Evolutionary conservation across 1,140 invertebrate genomes (phyloP), one percentile per base, ranked within the genome.

Genomic region (Sminthurides bifidus): DNA sequence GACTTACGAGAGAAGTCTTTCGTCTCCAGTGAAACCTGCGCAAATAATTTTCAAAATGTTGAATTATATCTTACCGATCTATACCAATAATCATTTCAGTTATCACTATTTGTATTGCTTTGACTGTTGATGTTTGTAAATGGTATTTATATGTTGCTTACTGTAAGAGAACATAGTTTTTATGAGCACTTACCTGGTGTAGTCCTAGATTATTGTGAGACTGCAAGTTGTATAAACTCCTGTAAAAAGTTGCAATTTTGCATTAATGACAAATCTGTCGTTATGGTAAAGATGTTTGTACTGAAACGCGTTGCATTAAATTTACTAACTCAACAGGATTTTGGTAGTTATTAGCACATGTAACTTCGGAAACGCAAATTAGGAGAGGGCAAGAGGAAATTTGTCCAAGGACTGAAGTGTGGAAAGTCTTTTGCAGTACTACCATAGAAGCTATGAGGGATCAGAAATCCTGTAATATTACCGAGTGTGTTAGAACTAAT

Each of bases 1-100:
- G 29, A 40, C 33, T 46, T 26, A 15, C 48, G 0, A 37, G 37
- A 3, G 40, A 52, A 12, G 35, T 52, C 10, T 52, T 52, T 51
- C 21, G 48, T 4, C 21, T 50, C 19, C 19, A 50, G 19, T 21
- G 12, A 19, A 31, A 19, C 8, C 6, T n/a, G 21, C 21, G 8
- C 40, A 14, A n/a, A n/a, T n/a, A 35, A 35, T 35, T 35, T n/a
- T 35, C 33, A 35, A 35, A 35, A 35, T 10, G n/a, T 10, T 35
- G n/a, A 35, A 10, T 35, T 35, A 35, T 35, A 35, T 10, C n/a
- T 35, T n/a, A n/a, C n/a, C n/a, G n/a, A 35, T 35, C n/a, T n/a
- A 35, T 35, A n/a, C n/a, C n/a, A 10, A 35, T 35, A 10, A 35
- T 35, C n/a, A 35, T 35, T 35, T 35, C n/a, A 35, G n/a, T 8